Evolutionary conservation across 2,888 invertebrate genomes (phyloP), one percentile per base, ranked within the genome.

Genomic region (Plagodis dolabraria): DNA sequence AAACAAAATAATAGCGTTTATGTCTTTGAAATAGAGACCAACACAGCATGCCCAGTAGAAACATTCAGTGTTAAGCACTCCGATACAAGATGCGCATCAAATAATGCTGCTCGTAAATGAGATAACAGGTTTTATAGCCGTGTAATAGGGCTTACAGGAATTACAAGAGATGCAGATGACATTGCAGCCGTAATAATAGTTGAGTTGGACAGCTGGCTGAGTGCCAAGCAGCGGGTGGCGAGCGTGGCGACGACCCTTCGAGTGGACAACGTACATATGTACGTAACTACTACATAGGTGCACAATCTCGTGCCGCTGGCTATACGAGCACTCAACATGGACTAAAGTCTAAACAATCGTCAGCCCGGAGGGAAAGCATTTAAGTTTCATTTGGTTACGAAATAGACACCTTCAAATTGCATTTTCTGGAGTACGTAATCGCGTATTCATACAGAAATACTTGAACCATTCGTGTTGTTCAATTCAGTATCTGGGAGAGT

Each of bases 221-320:
- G 47, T 71, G 82, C 82, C 81, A 81, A 71, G 59, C 57, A 56
- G 70, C 79, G 82, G 82, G 71, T 81, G 75, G 70, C 80, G 80
- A 80, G 80, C 80, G 74, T 77, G 82, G 71, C 80, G 75, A 69
- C 80, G 80, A 80, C 80, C 80, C 75, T 77, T 67, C 52, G 36
- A 45, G 44, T 60, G 70, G 70, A 68, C 65, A 10, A 36, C 7
- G 40, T 66, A 52, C 50, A 12, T 10, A 9, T 6, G 42, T 42
- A 42, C 22, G n/a, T n/a, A n/a, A n/a, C n/a, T n/a, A n/a, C n/a
- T n/a, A n/a, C n/a, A n/a, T n/a, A n/a, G n/a, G n/a, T n/a, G n/a
- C n/a, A n/a, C 22, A 1, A 22, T 22, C 22, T 22, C 22, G 22
- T 22, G 22, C 22, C 22, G 22, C 22, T 22, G 22, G 22, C 22